Evolutionary conservation across 1,140 invertebrate genomes (phyloP).

Genomic region (Drosophila sturtevanti): DNA sequence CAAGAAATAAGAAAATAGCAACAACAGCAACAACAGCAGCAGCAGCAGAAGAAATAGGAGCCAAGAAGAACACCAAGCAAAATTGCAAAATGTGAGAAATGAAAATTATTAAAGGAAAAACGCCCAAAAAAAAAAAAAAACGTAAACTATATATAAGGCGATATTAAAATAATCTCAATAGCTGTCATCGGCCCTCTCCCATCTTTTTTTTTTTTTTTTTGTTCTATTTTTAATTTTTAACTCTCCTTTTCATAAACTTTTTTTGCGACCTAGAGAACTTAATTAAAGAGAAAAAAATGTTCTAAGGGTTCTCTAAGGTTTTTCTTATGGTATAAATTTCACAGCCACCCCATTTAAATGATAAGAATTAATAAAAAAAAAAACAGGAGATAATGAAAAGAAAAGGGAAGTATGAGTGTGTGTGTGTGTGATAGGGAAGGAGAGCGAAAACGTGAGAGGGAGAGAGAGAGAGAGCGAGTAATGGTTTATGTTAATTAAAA

Average conservation of each 20-base stretch:
- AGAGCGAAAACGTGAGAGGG: background rate
- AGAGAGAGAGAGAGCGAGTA: conserved; percentile 4
- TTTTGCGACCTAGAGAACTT: background rate
- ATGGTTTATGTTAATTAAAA: conserved; percentile 61
- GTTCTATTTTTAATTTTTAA: background rate
- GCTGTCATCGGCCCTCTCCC: too few species aligned
- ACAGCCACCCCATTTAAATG: too few species aligned
- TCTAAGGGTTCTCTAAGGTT: background rate
- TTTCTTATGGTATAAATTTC: background rate
- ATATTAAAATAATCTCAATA: conserved; percentile 7
- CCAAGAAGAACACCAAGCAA: background rate
- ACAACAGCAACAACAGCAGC: conserved; percentile 23
- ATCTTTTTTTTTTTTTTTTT: background rate
- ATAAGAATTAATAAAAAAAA: too few species aligned
- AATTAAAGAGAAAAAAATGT: background rate
- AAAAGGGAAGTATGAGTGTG: too few species aligned
- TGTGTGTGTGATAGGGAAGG: background rate
- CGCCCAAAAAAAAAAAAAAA: background rate
- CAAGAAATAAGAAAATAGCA: background rate
- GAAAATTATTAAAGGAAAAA: background rate
- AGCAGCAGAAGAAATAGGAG: background rate
- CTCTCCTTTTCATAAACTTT: background rate
- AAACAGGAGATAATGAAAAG: too few species aligned
- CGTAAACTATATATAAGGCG: background rate
- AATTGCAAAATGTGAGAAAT: background rate